phyloP scores from a whole-genome alignment of 1,140 invertebrate species.

The Lordiphosa collinella region DNA sequence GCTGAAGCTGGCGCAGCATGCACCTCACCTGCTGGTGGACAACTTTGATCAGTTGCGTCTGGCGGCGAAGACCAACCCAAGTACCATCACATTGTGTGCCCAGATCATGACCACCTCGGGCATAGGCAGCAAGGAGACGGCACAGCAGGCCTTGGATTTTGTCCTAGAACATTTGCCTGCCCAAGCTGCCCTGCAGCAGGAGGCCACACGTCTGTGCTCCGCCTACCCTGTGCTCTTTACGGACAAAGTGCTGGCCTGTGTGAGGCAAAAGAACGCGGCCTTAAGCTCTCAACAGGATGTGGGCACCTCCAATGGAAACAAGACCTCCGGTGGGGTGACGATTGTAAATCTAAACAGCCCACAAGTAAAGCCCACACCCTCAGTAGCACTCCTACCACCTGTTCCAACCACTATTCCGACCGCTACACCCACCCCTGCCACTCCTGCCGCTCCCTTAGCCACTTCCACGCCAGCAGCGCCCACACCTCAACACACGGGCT shows the following conservation, averaged over 20 bases:
- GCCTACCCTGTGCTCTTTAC: constrained; percentile 88
- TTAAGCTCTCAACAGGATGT: constrained; percentile 78
- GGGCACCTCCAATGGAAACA: constrained; percentile 81
- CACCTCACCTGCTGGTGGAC: constrained; percentile 84
- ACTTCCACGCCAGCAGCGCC: constrained; percentile 32
- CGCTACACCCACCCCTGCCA: constrained; percentile 1
- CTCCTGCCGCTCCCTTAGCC: constrained; percentile 25
- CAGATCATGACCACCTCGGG: constrained; percentile 84
- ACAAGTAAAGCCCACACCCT: background rate
- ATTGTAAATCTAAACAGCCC: constrained; percentile 86
- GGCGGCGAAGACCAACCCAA: constrained; percentile 85
- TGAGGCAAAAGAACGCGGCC: constrained; percentile 83
- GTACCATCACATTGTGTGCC: constrained; percentile 84
- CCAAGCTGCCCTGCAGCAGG: constrained; percentile 86
- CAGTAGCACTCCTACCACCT: constrained; percentile 11
- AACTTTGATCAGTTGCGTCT: constrained; percentile 85
- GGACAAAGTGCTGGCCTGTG: constrained; percentile 87
- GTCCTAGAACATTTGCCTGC: constrained; percentile 86
- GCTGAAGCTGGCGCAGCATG: constrained; percentile 86
- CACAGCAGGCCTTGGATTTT: constrained; percentile 89
- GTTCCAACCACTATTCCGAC: constrained; percentile 32
- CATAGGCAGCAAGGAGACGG: constrained; percentile 85
- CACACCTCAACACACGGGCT: constrained; percentile 80
- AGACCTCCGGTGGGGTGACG: constrained; percentile 86
- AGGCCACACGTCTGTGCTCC: constrained; percentile 88